Evolutionary conservation across 2,888 invertebrate genomes (phyloP).

Genomic region (Anthophora plumipes): DNA sequence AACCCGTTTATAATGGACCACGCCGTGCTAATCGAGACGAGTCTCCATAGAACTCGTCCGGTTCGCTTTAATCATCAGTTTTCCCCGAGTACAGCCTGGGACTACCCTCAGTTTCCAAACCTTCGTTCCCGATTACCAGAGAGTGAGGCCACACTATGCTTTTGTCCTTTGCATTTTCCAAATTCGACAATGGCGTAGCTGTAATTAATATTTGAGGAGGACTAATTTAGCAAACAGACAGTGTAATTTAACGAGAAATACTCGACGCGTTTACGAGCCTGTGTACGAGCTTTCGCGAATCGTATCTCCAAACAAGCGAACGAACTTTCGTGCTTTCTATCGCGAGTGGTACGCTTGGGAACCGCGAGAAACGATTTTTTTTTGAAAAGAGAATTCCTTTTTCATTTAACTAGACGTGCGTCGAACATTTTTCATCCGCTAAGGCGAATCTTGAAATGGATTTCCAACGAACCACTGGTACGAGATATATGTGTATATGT

Average conservation of each 20-base stretch:
- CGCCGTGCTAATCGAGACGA: slow-evolving; percentile 45
- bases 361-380: too few species aligned
- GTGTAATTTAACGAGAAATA: slow-evolving; percentile 19
- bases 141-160: too few species aligned
- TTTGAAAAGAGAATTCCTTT: neutral
- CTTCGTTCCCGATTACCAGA: slow-evolving; percentile 33
- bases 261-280: neutral
- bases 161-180: slow-evolving; percentile 25
- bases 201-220: slow-evolving; percentile 37
- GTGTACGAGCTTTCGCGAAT: neutral
- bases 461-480: neutral
- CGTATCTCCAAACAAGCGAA: too few species aligned
- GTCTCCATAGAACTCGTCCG: slow-evolving; percentile 31
- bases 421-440: neutral
- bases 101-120: slow-evolving; percentile 40
- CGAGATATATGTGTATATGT: too few species aligned
- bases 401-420: too few species aligned
- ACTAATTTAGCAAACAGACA: slow-evolving; percentile 1
- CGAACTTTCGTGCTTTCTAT: too few species aligned
- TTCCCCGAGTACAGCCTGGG: slow-evolving; percentile 3
- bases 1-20: slow-evolving; percentile 44
- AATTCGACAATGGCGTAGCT: slow-evolving; percentile 16
- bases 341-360: too few species aligned
- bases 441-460: neutral
- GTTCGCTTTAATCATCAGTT: slow-evolving; percentile 47